Evolutionary conservation across 2,113 vertebrate species (phyloP), one percentile per base, ranked within the genome.

Genomic region (Gymnogyps californianus): DNA sequence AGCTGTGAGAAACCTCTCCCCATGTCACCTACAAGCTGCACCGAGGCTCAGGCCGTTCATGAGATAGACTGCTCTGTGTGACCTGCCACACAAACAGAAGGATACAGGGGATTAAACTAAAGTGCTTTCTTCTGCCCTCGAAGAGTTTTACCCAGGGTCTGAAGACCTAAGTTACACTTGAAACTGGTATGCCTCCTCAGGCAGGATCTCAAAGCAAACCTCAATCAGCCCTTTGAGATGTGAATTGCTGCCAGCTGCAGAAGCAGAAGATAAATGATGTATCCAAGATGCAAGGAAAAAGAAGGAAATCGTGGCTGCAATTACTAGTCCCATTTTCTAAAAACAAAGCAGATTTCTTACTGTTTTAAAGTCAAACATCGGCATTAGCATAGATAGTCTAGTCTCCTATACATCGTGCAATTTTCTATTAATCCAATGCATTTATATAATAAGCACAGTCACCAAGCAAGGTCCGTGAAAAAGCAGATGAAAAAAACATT

Each of bases 11-110:
- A 90, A 34, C 22, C 11, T 83, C 21, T 54, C 6, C 16, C 11
- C 18, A 5, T 6, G 13, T 18, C 31, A 0, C 31, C 66, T 36
- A 42, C 0, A 0, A 62, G 18, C 0, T 0, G 31, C 34, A 34
- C 26, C 3, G 4, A 52, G 21, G 24, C 24, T 89, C 24, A 54
- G 47, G 13, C 10, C 0, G 0, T 14, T 52, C 18, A 3, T 10
- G 29, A 36, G 8, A 42, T 2, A 67, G 59, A 25, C 6, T 19
- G 13, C 11, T 4, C 24, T 31, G 13, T 55, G 34, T 3, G 1
- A 40, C 6, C 22, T 38, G n/a, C 12, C 25, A 38, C 61, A 59
- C 28, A 55, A 71, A 62, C 28, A 19, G 54, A 83, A 58, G 5
- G 3, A 16, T 49, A 24, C 28, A 55, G 38, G 15, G 3, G 3